A percentile compares a stretch with the other conserved stretches of the same genome.
Evolutionary conservation across 2,113 vertebrate species (phyloP).

Genomic region (Sebastes schlegelii): DNA sequence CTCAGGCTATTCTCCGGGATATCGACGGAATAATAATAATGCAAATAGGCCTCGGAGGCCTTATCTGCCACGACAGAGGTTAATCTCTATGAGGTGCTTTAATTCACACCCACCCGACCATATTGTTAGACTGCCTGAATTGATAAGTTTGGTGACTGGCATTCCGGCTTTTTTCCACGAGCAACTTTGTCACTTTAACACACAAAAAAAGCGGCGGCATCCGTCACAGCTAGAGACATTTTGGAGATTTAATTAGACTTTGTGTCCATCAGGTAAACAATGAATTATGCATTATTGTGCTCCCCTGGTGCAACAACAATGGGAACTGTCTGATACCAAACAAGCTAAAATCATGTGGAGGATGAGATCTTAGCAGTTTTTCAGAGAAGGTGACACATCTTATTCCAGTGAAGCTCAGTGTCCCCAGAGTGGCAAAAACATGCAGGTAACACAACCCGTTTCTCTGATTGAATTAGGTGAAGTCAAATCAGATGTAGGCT

Average conservation of each 20-base stretch:
- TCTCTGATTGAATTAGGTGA: not conserved
- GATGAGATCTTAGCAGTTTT: slow-evolving; percentile 22
- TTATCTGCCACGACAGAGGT: slow-evolving; percentile 21
- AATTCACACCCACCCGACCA: not conserved
- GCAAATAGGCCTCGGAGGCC: slow-evolving; percentile 34
- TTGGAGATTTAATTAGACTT: slow-evolving; percentile 64
- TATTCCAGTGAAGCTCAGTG: not conserved
- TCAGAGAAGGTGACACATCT: slow-evolving; percentile 7
- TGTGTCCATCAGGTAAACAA: slow-evolving; percentile 74
- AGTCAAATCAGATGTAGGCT: not conserved
- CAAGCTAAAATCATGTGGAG: slow-evolving; percentile 9
- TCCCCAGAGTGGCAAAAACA: not conserved
- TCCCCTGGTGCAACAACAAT: slow-evolving; percentile 47
- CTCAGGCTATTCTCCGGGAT: slow-evolving; percentile 33
- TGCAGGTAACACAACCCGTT: not conserved
- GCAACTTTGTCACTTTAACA: slow-evolving; percentile 44
- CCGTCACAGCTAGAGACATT: slow-evolving; percentile 49
- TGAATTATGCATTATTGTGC: slow-evolving; percentile 69
- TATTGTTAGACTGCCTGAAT: not conserved
- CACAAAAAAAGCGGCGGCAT: not conserved
- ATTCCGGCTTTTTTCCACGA: not conserved
- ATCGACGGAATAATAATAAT: slow-evolving; percentile 28
- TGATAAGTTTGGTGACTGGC: not conserved
- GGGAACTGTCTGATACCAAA: slow-evolving; percentile 13
- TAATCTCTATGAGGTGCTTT: slow-evolving; percentile 15